Conservation (phyloP, 2,888 invertebrate species). For the Patella caerulea region DNA sequence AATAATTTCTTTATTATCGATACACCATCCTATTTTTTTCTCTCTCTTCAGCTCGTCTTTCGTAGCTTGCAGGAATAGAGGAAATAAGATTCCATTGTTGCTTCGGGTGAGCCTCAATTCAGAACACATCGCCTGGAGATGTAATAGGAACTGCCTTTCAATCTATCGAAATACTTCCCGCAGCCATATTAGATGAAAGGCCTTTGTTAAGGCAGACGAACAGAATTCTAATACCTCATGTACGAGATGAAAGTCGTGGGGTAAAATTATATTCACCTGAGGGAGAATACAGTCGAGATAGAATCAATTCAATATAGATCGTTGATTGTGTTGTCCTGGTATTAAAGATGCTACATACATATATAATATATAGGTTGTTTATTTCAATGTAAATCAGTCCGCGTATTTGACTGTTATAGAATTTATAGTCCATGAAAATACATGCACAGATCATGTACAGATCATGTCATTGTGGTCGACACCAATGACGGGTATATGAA, state of each 20-base stretch:
- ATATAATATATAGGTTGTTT: too few relatives aligned
- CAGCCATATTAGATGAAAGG: conserved; percentile 22
- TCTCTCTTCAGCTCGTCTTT: conserved; percentile 18
- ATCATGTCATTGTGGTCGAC: too few relatives aligned
- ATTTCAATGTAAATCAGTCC: too few relatives aligned
- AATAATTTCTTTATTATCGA: not conserved
- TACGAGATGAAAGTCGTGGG: conserved; percentile 1
- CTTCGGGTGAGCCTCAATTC: conserved; percentile 14
- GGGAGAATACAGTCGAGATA: not conserved
- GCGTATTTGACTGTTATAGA: too few relatives aligned
- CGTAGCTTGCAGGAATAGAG: conserved; percentile 13
- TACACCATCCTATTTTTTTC: not conserved
- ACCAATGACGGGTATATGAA: too few relatives aligned
- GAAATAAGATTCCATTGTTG: conserved; percentile 22
- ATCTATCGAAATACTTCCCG: conserved; percentile 19
- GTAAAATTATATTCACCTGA: conserved; percentile 6
- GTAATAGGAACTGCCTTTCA: conserved; percentile 26
- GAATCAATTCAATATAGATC: conserved; percentile 10
- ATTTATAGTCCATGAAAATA: too few relatives aligned
- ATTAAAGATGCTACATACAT: not conserved
- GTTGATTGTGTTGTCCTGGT: not conserved
- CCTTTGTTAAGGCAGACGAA: conserved; percentile 5
- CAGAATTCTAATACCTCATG: conserved; percentile 1
- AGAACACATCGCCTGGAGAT: conserved; percentile 14
- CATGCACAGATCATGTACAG: too few relatives aligned